Conservation (phyloP, 2,113 vertebrate species). For the Trachemys scripta region DNA sequence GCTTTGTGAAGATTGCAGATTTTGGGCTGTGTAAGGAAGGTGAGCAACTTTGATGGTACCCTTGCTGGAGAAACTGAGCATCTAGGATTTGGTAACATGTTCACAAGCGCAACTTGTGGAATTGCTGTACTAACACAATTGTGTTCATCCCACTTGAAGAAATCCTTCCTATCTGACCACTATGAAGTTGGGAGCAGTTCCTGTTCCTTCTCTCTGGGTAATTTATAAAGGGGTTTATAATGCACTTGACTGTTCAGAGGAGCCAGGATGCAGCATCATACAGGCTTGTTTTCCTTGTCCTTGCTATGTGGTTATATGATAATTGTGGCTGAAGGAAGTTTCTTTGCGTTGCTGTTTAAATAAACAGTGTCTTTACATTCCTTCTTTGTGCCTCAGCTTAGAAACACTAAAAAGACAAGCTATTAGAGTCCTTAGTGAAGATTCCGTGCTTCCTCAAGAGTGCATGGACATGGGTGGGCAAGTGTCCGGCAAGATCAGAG, state of each 20-base stretch:
- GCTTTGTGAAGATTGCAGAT: slow-evolving; percentile 97
- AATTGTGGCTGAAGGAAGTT: not conserved
- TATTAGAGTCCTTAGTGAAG: not conserved
- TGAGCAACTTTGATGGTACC: slow-evolving; percentile 62
- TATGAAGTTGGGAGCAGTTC: not conserved
- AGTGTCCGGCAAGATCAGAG: not conserved
- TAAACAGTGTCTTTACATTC: not conserved
- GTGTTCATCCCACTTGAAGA: not conserved
- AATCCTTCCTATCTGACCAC: not conserved
- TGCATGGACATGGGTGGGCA: not conserved
- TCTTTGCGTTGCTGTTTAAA: not conserved
- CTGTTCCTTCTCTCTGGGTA: not conserved
- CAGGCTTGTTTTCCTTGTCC: not conserved
- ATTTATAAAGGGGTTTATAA: not conserved
- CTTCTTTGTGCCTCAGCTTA: not conserved
- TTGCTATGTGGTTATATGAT: not conserved
- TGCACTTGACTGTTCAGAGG: not conserved
- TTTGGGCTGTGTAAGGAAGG: slow-evolving; percentile 99
- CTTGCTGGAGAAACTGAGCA: not conserved
- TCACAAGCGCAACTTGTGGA: not conserved
- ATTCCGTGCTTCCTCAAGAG: not conserved
- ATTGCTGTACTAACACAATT: not conserved
- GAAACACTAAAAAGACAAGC: too few species aligned
- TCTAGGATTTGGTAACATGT: not conserved
- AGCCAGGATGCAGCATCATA: not conserved